Conservation (phyloP, 2,888 invertebrate species). For the Polydrusus pterygomalis region DNA sequence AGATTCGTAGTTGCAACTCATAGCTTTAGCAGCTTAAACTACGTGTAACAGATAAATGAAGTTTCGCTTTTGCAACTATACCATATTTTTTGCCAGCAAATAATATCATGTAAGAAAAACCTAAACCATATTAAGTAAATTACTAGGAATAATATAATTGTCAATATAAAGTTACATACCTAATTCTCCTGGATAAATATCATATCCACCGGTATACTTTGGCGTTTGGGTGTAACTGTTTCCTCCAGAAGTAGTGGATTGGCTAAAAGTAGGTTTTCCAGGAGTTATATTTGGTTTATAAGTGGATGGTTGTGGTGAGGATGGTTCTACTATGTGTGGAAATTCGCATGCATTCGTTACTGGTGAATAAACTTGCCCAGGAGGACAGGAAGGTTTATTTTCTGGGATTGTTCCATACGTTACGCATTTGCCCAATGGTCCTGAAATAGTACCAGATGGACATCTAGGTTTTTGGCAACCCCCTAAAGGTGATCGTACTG, state of each 20-base stretch:
- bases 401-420: conserved; percentile 34
- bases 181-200: conserved; percentile 13
- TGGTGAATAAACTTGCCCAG: conserved; percentile 56
- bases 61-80: too few species aligned
- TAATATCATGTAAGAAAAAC: too few species aligned
- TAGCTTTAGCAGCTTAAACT: too few species aligned
- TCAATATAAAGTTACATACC: not conserved
- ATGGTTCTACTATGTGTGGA: conserved; percentile 43
- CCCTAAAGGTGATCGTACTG: conserved; percentile 52
- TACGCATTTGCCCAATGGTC: conserved; percentile 56
- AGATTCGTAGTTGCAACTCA: not conserved
- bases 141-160: too few species aligned
- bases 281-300: conserved; percentile 49
- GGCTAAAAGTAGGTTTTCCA: conserved; percentile 52
- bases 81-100: too few species aligned
- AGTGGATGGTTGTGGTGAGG: conserved; percentile 50
- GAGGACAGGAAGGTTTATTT: conserved; percentile 46
- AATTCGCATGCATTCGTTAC: conserved; percentile 56
- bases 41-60: too few species aligned
- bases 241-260: conserved; percentile 36
- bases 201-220: conserved; percentile 44
- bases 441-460: conserved; percentile 43
- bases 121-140: too few species aligned
- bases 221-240: conserved; percentile 63
- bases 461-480: conserved; percentile 53